Evolutionary conservation across 2,888 invertebrate genomes (phyloP), one percentile per base, ranked within the genome.

Genomic region (Apamea crenata): DNA sequence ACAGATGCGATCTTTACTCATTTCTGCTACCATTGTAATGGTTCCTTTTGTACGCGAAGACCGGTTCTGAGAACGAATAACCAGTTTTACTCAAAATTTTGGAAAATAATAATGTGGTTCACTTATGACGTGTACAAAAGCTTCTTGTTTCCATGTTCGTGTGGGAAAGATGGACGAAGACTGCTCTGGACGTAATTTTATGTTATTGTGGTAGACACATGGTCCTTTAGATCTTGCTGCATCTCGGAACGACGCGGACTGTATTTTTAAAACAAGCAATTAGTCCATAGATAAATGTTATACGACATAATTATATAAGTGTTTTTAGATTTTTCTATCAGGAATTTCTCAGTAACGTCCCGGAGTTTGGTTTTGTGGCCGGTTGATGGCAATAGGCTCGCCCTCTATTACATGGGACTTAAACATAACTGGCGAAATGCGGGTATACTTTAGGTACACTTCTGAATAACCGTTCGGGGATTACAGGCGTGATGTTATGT

Each of bases 1-100:
- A 77, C 85, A 85, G 85, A 85, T 85, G 85, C 87, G 25, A 85
- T 85, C 87, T 87, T 69, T 67, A 61, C 77, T 77, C 66, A 87
- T 72, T 75, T 82, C 50, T 74, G 83, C 65, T 61, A 50, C 72
- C 74, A 82, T 85, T 82, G 71, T 81, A 71, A 77, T 87, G 77
- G 61, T 77, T 63, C 36, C 85, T 86, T 77, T 82, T 87, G 81
- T 81, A 85, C 63, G 8, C 32, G 21, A 66, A 36, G 21, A 83
- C 89, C 78, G 88, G 88, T 87, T 81, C 29, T 32, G 44, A 69
- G n/a, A 66, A 63, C 70, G 63, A 44, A 59, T 77, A 81, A 87
- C 86, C 65, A 32, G 86, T 80, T 79, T 73, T 56, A 63, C 18
- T 69, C 25, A 74, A 75, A 76, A 67, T 69, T 81, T 85, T 83